Conservation (phyloP, 2,797 vertebrate species). For the Heterohyrax brucei region DNA sequence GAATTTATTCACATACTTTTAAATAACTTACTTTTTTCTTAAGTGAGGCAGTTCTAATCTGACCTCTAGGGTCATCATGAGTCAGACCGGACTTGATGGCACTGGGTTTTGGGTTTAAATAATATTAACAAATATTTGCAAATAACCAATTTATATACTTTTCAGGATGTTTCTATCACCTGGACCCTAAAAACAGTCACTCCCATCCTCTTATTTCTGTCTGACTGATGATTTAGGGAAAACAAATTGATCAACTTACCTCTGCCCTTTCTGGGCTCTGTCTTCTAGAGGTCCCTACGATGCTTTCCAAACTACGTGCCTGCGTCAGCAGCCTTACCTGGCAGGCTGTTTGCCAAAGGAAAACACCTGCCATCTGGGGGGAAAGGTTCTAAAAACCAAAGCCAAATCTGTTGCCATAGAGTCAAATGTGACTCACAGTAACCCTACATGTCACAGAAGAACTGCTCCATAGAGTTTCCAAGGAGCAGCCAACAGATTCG, state of each 20-base stretch:
- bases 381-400: neutral
- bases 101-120: too few species aligned
- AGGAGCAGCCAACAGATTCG: too few species aligned
- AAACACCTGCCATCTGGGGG: neutral
- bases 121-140: conserved; percentile 40
- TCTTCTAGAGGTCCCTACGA: neutral
- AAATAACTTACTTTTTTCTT: conserved; percentile 14
- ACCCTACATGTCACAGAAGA: too few species aligned
- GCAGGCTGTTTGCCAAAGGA: neutral
- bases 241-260: neutral
- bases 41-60: too few species aligned
- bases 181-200: neutral
- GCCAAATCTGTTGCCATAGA: too few species aligned
- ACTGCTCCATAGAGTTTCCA: too few species aligned
- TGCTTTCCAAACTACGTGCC: neutral
- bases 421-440: too few species aligned
- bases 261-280: neutral
- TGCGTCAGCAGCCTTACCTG: neutral
- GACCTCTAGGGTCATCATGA: too few species aligned
- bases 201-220: neutral
- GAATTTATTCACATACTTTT: neutral
- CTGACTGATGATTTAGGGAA: neutral
- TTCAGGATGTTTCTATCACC: neutral
- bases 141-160: neutral
- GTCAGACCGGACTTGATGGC: too few species aligned